Evolutionary conservation across 2,888 invertebrate species (phyloP).

Genomic region (Odiellus spinosus): DNA sequence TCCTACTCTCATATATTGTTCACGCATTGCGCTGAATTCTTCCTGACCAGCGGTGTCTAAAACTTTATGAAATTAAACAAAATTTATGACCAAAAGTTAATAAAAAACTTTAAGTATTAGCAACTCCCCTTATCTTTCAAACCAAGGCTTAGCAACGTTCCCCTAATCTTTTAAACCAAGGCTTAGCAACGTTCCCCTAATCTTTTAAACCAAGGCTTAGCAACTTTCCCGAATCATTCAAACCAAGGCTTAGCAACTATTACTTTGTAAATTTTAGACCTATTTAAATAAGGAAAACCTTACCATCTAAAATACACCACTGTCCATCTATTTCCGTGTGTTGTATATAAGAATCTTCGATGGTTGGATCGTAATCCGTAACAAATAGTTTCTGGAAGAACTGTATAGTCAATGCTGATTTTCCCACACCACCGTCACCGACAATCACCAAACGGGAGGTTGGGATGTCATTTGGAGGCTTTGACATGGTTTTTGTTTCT

Average conservation of each 20-base stretch:
- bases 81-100: conserved; percentile 20
- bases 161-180: too few species aligned
- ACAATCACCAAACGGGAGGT: conserved; percentile 77
- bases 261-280: background rate
- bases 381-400: conserved; percentile 89
- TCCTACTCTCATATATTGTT: conserved; percentile 67
- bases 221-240: background rate
- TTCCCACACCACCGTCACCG: conserved; percentile 87
- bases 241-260: background rate
- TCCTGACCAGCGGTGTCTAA: conserved; percentile 90
- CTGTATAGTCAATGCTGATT: conserved; percentile 91
- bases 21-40: conserved; percentile 84
- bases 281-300: conserved; percentile 16
- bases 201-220: background rate
- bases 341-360: conserved; percentile 87
- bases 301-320: conserved; percentile 79
- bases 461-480: conserved; percentile 30
- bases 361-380: conserved; percentile 88
- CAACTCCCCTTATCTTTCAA: background rate
- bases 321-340: conserved; percentile 84
- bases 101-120: background rate
- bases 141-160: too few species aligned
- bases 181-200: background rate
- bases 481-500: conserved; percentile 25
- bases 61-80: conserved; percentile 43